Evolutionary conservation across 2,888 invertebrate species (phyloP), one percentile per base, ranked within the genome.

Genomic region (Andrena chrysosceles): DNA sequence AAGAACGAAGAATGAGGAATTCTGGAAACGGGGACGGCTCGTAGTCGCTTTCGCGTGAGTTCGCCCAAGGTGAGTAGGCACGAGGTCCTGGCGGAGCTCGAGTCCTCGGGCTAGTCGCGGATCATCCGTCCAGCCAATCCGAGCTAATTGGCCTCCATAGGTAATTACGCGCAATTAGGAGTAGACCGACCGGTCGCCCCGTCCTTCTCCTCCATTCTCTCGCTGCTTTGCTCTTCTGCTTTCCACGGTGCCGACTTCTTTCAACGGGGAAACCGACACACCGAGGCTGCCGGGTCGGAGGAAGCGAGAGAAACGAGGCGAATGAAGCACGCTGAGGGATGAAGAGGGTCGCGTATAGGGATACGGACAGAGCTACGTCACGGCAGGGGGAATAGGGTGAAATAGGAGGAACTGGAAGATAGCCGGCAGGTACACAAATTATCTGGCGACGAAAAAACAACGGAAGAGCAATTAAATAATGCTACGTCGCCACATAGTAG

Each of bases 141-240:
- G 87, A 91, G 89, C 92, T 93, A 93, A 93, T 93, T 93, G 93
- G 91, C 90, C 90, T 90, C 92, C 89, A 91, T 91, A 92, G 92
- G 91, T 93, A 93, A 93, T 93, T 93, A 93, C 92, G 91, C 92
- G 92, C 92, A 93, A 93, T 93, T 93, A 93, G 93, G 93, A 91
- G 91, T 91, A 91, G 91, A 85, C 90, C 85, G 89, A 82, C 88
- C 88, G 89, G 82, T 85, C 63, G 48, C 60, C 74, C 54, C 75
- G 48, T 80, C 70, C 72, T 75, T 81, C 71, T 88, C 76, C n/a
- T 74, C 66, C 76, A 70, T 81, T 72, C 72, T 75, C 49, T 59
- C 60, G 63, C n/a, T 54, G 2, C 26, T 52, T 66, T n/a, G 52
- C 71, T 64, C 62, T 74, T 33, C 54, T 35, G 59, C 63, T 72